Evolutionary conservation across 2,888 invertebrate genomes (phyloP).

Genomic region (Ichneumoninae sp.): DNA sequence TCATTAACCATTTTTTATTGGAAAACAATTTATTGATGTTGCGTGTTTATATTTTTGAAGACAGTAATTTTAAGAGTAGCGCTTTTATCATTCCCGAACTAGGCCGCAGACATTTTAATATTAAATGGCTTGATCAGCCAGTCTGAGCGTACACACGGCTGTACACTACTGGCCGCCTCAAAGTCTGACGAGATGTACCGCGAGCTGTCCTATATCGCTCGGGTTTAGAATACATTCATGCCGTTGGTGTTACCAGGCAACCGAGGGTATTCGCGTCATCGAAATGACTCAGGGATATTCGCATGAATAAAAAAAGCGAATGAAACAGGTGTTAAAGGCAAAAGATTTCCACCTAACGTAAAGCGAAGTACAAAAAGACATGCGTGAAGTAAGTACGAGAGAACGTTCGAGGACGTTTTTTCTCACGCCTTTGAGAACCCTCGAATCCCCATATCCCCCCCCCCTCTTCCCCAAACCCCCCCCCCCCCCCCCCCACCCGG

Average conservation of each 20-base stretch:
- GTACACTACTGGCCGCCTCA: conserved; percentile 43
- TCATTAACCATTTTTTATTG: no score
- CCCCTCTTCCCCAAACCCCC: conserved; percentile 14
- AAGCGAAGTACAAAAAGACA: conserved; percentile 8
- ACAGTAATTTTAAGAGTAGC: neutral
- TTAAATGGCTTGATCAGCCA: neutral
- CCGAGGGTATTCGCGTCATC: conserved; percentile 43
- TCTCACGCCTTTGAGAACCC: conserved; percentile 43
- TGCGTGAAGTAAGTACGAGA: conserved; percentile 15
- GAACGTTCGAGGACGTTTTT: conserved; percentile 23
- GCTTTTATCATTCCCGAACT: neutral
- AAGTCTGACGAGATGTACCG: conserved; percentile 48
- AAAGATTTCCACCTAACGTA: conserved; percentile 28
- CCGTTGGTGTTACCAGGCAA: conserved; percentile 60
- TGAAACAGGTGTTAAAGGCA: conserved; percentile 27
- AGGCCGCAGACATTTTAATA: neutral
- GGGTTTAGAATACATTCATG: conserved; percentile 42
- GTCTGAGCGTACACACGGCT: conserved; percentile 47
- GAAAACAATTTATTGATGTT: neutral
- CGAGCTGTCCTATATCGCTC: conserved; percentile 20
- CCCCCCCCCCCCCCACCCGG: neutral
- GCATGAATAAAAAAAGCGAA: conserved; percentile 22
- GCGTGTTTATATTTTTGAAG: neutral
- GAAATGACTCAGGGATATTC: conserved; percentile 58
- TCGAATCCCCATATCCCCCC: neutral